A percentile compares a stretch with the other conserved stretches of the same genome.
Evolutionary conservation across 2,888 invertebrate species (phyloP).

Genomic region (Caradrina clavipalpis): DNA sequence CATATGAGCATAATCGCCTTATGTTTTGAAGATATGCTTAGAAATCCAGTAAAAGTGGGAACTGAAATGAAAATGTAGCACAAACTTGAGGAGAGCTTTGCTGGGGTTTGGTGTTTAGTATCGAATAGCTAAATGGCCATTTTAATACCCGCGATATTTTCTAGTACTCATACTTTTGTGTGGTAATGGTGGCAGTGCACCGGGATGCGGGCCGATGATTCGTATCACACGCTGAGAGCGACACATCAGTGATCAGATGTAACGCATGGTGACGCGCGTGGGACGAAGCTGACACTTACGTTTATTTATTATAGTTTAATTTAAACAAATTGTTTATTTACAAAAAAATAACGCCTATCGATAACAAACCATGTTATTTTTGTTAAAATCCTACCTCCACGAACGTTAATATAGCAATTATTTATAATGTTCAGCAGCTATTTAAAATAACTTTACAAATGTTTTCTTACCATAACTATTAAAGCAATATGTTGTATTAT

Average conservation of each 20-base stretch:
- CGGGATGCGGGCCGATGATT: slow-evolving; percentile 63
- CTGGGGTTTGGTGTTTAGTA: not conserved
- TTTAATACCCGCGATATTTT: slow-evolving; percentile 58
- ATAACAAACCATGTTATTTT: slow-evolving; percentile 20
- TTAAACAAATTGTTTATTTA: slow-evolving; percentile 40
- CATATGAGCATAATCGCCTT: slow-evolving; percentile 9
- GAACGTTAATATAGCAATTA: slow-evolving; percentile 2
- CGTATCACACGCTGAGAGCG: slow-evolving; percentile 57
- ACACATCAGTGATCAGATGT: slow-evolving; percentile 49
- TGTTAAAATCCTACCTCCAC: slow-evolving; percentile 17
- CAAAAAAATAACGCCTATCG: slow-evolving; percentile 30
- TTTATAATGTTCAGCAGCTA: not conserved
- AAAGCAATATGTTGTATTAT: not conserved
- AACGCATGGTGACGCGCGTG: slow-evolving; percentile 38
- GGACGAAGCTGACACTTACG: slow-evolving; percentile 35
- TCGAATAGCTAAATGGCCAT: slow-evolving; percentile 31
- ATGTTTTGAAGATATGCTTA: slow-evolving; percentile 6
- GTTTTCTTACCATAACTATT: not conserved
- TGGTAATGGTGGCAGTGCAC: slow-evolving; percentile 36
- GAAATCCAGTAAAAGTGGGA: not conserved
- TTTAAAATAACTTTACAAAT: not conserved
- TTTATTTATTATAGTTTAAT: slow-evolving; percentile 43
- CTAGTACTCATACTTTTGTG: slow-evolving; percentile 50
- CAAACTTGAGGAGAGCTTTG: slow-evolving; percentile 5
- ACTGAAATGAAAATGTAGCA: not conserved